These are phyloP conservation scores for Myzus persicae DNA, from an alignment of 1,140 invertebrate genomes.

Conservation along the genomic window DNA sequence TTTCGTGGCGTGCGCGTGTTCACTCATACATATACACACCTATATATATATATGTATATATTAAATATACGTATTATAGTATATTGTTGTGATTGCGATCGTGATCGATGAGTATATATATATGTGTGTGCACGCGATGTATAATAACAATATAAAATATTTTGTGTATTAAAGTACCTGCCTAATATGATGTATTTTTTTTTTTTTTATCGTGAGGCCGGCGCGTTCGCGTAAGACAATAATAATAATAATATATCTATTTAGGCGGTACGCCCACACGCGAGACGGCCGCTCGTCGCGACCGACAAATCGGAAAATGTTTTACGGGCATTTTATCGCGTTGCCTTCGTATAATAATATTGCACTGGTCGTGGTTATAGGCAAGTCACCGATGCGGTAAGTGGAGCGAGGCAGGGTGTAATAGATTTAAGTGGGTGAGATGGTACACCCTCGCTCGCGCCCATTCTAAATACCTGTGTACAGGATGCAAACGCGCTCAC, in stretches of 20 bases:
- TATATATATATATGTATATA: background rate
- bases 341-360: too few relatives aligned
- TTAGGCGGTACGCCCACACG: background rate
- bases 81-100: background rate
- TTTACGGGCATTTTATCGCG: background rate
- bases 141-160: conserved; percentile 3
- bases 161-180: background rate
- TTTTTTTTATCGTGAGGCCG: background rate
- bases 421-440: too few relatives aligned
- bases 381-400: too few relatives aligned
- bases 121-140: background rate
- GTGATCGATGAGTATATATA: background rate
- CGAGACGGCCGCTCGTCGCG: background rate
- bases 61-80: background rate
- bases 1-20: background rate
- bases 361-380: too few relatives aligned
- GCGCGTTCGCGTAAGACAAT: background rate
- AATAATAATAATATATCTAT: background rate
- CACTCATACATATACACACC: background rate
- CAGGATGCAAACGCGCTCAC: too few relatives aligned
- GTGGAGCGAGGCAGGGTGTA: too few relatives aligned
- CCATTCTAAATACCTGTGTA: too few relatives aligned
- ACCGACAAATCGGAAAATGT: conserved; percentile 26
- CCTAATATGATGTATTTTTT: too few relatives aligned
- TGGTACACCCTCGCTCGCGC: too few relatives aligned